Base-by-base conservation (phyloP, 2,797 vertebrate species). In the Loriculus beryllinus region DNA sequence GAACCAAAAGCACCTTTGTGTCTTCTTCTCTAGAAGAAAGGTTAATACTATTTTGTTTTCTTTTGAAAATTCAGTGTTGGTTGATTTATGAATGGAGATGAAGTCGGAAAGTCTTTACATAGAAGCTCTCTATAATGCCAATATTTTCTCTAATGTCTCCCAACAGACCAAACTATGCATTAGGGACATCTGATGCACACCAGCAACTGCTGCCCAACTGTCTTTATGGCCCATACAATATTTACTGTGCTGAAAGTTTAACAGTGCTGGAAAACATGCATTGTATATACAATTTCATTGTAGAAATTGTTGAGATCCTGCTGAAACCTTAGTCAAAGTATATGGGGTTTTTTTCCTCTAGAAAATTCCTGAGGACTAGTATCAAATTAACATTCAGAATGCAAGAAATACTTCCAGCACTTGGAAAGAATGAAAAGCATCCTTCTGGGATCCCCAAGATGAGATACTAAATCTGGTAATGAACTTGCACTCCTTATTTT, bases 231-330 rank as follows among this genome's bases (percentile, higher is more conserved):
- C 42, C 21, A 42, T 67, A n/a, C 31, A 86, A 39, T 85, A 92
- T 89, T 92, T 88, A 78, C 40, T 85, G 43, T 57, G 29, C 63
- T 93, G 37, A 70, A 94, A 26, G n/a, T 86, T 91, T 60, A 86
- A 35, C 26, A 42, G 35, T 54, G n/a, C 18, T 88, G 48, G 26
- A 52, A 92, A 82, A 75, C 48, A 63, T 16, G 14, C 43, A 45
- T 7, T 70, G 49, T 63, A 79, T 31, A 33, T 62, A 51, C 5
- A 74, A 42, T 81, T 90, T 72, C 33, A 56, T 21, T 68, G 33
- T 63, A 86, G 68, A 78, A 88, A 80, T 82, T 59, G 47, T 77
- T 87, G 51, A 78, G 39, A 92, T 52, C 29, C 70, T 67, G 56
- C 16, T 83, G 59, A 76, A 83, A 39, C 25, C 82, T 87, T 75